These are phyloP conservation scores for Drosophila nasuta DNA, from an alignment of 1,140 invertebrate genomes.

Conservation along the genomic window DNA sequence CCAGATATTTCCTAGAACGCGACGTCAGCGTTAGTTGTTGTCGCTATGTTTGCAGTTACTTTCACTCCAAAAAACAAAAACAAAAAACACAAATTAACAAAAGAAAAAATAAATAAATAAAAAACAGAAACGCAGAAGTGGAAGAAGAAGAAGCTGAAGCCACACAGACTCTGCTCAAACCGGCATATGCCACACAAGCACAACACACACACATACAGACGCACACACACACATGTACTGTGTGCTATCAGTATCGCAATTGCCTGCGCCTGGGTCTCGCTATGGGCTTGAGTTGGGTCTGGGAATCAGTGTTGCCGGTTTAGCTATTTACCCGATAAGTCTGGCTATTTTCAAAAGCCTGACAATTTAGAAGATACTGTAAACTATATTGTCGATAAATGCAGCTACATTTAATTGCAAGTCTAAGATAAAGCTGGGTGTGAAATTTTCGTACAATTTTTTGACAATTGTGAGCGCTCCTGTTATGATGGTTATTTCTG, in stretches of 20 bases:
- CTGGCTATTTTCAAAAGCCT: no score
- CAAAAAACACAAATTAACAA: slow-evolving; percentile 19
- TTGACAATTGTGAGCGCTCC: no score
- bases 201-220: slow-evolving; percentile 10
- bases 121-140: slow-evolving; percentile 19
- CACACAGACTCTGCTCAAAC: slow-evolving; percentile 26
- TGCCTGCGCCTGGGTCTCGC: slow-evolving; percentile 21
- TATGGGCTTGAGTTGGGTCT: not conserved
- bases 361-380: no score
- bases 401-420: no score
- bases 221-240: slow-evolving; percentile 4
- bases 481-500: no score
- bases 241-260: slow-evolving; percentile 39
- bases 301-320: not conserved
- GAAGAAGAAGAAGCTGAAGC: not conserved
- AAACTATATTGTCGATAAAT: no score
- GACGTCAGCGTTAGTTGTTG: slow-evolving; percentile 36
- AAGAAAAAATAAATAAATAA: slow-evolving; percentile 43
- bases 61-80: slow-evolving; percentile 38
- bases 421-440: no score
- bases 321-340: no score
- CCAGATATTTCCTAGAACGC: slow-evolving; percentile 42
- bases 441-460: no score
- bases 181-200: slow-evolving; percentile 49
- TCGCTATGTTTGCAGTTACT: slow-evolving; percentile 54